Conservation (phyloP, 2,888 invertebrate genomes). For the Tenthredo mesomela region DNA sequence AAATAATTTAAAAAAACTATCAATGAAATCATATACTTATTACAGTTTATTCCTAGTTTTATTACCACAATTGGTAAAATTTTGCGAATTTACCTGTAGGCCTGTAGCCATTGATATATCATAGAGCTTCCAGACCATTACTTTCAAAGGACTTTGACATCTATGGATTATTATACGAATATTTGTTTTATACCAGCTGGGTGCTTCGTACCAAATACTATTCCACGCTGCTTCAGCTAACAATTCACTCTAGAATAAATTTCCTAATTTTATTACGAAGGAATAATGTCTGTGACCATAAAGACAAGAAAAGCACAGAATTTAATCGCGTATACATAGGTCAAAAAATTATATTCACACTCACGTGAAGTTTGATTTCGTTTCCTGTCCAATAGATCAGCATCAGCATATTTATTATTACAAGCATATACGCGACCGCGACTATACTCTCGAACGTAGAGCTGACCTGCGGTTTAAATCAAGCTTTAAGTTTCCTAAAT, state of each 20-base stretch:
- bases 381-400: slow-evolving; percentile 38
- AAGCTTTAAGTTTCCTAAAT: not conserved
- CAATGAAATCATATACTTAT: not conserved
- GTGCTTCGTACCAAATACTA: slow-evolving; percentile 34
- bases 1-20: not conserved
- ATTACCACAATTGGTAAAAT: not conserved
- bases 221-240: slow-evolving; percentile 26
- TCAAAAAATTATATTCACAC: not conserved
- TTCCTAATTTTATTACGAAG: not conserved
- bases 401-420: not conserved
- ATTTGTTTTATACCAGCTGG: not conserved
- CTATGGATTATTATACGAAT: slow-evolving; percentile 18
- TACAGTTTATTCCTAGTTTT: not conserved
- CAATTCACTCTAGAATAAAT: not conserved
- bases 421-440: slow-evolving; percentile 1
- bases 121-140: slow-evolving; percentile 39
- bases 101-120: slow-evolving; percentile 21
- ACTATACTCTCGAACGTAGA: slow-evolving; percentile 10
- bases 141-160: slow-evolving; percentile 24
- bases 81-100: slow-evolving; percentile 8
- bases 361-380: slow-evolving; percentile 32
- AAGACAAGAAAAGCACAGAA: not conserved
- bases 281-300: too few species aligned
- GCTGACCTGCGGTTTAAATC: not conserved
- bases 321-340: too few species aligned